Evolutionary conservation across 53 echinoderm and acorn worm species (phyloP), one percentile per base, ranked within the genome.

Genomic region (Arbacia lixula): DNA sequence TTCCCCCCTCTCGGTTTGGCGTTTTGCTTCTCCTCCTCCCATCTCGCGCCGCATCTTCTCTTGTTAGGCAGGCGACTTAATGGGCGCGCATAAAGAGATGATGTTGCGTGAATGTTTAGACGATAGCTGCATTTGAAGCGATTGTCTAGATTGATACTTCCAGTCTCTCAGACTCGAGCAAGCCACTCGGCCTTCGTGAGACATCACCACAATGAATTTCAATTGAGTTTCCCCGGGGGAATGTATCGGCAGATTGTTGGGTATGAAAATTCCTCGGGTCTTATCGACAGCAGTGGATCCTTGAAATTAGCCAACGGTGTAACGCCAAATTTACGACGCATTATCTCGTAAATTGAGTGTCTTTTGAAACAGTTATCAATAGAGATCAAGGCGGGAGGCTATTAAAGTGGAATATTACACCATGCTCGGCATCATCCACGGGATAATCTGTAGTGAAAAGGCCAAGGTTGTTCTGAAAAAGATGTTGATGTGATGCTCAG

Each of bases 151-250:
- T 75, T 53, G 33, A 75, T 52, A 75, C 53, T 53, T 31, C 75
- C 11, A 29, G 31, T 31, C 33, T 34, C 38, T 22, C 38, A 36
- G 20, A 24, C 66, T 66, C 66, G 6, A 25, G 36, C 66, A 37
- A 34, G 57, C 12, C 53, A 31, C 32, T 16, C 17, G 60, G 39
- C 79, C 60, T 60, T 78, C 79, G 60, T 22, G 58, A 28, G 37
- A 32, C 60, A 60, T 57, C 25, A 37, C 60, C 58, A 60, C 79
- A 60, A 40, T 60, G 37, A 57, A 60, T 78, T 78, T 78, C 79
- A 78, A 78, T 78, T 60, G 79, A 38, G 55, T 30, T 53, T 34
- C 75, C 75, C 75, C 75, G 53, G 25, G 55, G 75, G 75, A 75
- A 71, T 71, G 39, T 66, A 66, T 66, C 66, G 36, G 36, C 66